Conservation (phyloP, 37 sponge, comb jelly and placozoan species). For the Cladorhizidae sp. region DNA sequence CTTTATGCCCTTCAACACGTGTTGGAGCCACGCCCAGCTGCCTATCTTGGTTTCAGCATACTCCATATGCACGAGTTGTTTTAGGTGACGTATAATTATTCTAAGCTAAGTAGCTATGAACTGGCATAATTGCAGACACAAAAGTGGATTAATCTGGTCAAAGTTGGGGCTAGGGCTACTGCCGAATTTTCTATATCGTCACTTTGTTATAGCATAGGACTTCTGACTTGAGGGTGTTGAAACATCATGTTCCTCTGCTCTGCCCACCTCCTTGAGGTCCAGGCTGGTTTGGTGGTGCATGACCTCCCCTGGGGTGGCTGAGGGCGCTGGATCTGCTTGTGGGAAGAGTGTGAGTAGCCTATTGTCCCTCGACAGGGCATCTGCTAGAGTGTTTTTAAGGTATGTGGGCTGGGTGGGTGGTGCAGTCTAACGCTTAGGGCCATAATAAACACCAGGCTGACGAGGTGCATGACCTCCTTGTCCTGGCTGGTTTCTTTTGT, state of each 20-base stretch:
- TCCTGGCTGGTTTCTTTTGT: slow-evolving; percentile 18
- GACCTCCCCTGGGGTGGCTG: not conserved
- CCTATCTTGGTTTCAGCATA: not conserved
- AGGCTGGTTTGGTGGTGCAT: slow-evolving; percentile 25
- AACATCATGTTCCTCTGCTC: slow-evolving; percentile 17
- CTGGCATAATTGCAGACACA: no score
- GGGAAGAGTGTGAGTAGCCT: not conserved
- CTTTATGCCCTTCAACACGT: not conserved
- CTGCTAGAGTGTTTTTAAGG: not conserved
- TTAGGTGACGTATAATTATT: no score
- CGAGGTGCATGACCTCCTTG: slow-evolving; percentile 23
- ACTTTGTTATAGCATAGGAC: slow-evolving; percentile 13
- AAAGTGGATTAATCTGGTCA: no score
- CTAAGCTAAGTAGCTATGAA: no score
- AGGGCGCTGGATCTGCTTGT: not conserved
- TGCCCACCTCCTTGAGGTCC: slow-evolving; percentile 22
- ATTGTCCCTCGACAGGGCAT: slow-evolving; percentile 7
- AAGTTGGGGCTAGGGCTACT: no score
- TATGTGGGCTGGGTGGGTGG: no score
- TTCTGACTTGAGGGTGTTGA: slow-evolving; percentile 3
- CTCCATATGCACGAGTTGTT: not conserved
- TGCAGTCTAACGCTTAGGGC: no score
- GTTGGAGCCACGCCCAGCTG: not conserved
- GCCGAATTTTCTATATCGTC: slow-evolving; percentile 2
- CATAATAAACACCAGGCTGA: slow-evolving; percentile 25